These are phyloP conservation scores for Leptopterna dolabrata DNA, from an alignment of 2,888 invertebrate species.

Conservation along the genomic window DNA sequence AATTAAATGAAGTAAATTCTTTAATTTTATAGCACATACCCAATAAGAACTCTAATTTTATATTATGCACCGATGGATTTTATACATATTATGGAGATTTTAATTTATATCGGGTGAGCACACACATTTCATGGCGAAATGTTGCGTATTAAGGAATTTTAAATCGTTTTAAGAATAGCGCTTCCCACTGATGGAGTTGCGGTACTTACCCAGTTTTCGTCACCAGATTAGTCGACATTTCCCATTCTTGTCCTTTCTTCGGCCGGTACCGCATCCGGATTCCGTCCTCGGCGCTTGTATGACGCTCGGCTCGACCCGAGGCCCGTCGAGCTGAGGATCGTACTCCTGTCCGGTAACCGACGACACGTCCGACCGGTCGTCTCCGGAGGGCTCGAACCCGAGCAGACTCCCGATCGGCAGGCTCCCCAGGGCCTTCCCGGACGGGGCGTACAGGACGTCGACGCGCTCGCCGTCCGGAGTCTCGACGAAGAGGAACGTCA, in stretches of 20 bases:
- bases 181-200: too few species aligned
- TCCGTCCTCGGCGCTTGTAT: slow-evolving; percentile 38
- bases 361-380: neutral
- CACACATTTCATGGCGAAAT: too few species aligned
- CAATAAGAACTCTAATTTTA: too few species aligned
- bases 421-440: neutral
- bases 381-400: neutral
- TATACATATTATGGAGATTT: too few species aligned
- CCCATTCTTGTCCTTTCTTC: slow-evolving; percentile 14
- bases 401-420: neutral
- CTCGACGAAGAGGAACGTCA: slow-evolving; percentile 35
- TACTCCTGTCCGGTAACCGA: neutral
- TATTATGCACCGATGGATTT: too few species aligned
- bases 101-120: too few species aligned
- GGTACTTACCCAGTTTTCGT: neutral
- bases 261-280: slow-evolving; percentile 22
- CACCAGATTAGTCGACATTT: slow-evolving; percentile 37
- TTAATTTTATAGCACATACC: too few species aligned
- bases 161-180: too few species aligned
- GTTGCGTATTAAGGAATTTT: too few species aligned
- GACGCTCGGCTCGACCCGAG: slow-evolving; percentile 33
- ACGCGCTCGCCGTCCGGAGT: slow-evolving; percentile 19
- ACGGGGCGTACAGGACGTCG: slow-evolving; percentile 33
- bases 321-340: slow-evolving; percentile 32
- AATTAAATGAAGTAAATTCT: too few species aligned